phyloP scores from a whole-genome alignment of 1,140 invertebrate species.

The Gyrodactylus salaris region DNA sequence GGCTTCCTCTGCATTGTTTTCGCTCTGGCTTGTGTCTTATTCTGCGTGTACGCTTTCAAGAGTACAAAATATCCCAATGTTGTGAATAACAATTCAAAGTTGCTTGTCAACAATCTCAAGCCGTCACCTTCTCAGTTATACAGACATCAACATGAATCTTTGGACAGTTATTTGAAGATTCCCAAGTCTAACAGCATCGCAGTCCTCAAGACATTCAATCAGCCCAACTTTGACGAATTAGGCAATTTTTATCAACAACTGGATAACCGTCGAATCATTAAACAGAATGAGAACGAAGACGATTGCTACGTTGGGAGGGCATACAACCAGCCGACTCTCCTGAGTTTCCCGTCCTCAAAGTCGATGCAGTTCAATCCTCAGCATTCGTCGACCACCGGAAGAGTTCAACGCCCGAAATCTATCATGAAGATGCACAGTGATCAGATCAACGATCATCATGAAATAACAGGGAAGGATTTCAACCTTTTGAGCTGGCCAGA shows the following conservation, averaged over 20 bases:
- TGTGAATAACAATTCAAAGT: background rate
- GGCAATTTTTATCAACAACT: background rate
- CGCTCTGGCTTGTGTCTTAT: background rate
- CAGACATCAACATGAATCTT: background rate
- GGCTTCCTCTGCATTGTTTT: background rate
- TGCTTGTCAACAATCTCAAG: background rate
- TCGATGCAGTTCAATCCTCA: background rate
- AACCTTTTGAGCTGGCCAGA: too few relatives aligned
- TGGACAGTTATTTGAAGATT: background rate
- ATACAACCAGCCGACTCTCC: background rate
- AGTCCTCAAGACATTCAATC: background rate
- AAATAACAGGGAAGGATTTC: too few relatives aligned
- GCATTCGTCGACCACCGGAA: too few relatives aligned
- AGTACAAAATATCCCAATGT: background rate
- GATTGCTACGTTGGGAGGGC: background rate
- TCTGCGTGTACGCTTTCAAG: background rate
- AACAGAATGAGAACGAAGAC: background rate
- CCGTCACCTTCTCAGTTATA: background rate
- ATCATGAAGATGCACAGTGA: too few relatives aligned
- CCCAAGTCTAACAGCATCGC: background rate
- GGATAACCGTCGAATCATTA: background rate
- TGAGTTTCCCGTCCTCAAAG: background rate
- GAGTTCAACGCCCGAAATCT: too few relatives aligned
- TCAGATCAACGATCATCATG: too few relatives aligned
- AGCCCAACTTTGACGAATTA: background rate